Base-by-base conservation (phyloP, 2,113 vertebrate genomes). In the Lagopus muta region DNA sequence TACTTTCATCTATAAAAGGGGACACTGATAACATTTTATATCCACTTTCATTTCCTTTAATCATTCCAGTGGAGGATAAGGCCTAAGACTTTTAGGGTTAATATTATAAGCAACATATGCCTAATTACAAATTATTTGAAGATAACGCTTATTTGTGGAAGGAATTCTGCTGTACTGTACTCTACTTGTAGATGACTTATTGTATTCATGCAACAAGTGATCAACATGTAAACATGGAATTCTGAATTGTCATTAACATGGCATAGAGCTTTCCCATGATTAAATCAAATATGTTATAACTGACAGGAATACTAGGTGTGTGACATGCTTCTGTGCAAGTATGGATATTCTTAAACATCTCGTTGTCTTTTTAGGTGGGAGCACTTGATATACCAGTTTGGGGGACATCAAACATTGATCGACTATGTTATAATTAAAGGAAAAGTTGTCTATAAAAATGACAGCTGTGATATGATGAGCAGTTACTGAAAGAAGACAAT, bases 311-410 rank as follows among this genome's bases (percentile, higher is more conserved):
- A 30, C 6, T 24, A 28, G 25, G 32, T 40, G 27, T 24, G 9
- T 52, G 65, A 75, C 5, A 52, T 77, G 32, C 13, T 95, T 76
- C 73, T 83, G 40, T 34, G 27, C 36, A 69, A 74, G 10, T 54
- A 50, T 34, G 79, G 66, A 45, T 93, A 71, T 71, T 80, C 34
- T 50, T 90, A 82, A 72, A 55, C 58, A 19, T 84, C 13, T 92
- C 95, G 15, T 58, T 89, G 66, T 96, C 84, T 96, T 97, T 96
- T 71, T 96, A 99, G 99, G 61, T 99, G 99, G 99, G 99, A 99
- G 90, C 99, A 99, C 94, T 96, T 99, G 94, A 99, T 99, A 95
- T 99, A 99, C 95, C 99, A 99, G 97, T 98, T 99, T 88, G 99
- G 99, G 69, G 98, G 98, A 82, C 99, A 99, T 50, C 98, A 98